Base-by-base conservation (phyloP, 2,797 vertebrate genomes). In the Labeo calbasu region DNA sequence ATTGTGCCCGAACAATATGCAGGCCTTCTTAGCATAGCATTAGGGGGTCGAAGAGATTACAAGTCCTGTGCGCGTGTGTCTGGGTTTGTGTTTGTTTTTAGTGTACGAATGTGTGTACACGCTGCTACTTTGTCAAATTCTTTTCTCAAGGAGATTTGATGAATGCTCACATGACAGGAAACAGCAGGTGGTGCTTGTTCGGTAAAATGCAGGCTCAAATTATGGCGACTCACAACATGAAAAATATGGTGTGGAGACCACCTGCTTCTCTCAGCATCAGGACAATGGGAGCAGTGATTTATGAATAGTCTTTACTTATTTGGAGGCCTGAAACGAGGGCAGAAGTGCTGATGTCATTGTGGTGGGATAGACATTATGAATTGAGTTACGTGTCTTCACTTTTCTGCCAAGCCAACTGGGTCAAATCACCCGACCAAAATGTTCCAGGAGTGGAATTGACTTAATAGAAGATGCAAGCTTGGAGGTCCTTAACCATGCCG, bases 121-220 rank as follows among this genome's bases (percentile, higher is more conserved):
- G 61, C 77, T 83, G 82, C 79, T 84, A 85, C 75, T 86, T 86
- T 88, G 75, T 89, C 82, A 70, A 86, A 84, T 79, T 87, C 82
- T 80, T 79, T 78, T 84, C 77, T 89, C 72, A 78, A 80, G 82
- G 40, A 59, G 84, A 82, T 68, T 80, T 80, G 84, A 77, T 75
- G 85, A 87, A 79, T 5, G 23, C 51, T 68, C 84, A 75, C 83
- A 77, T 84, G 87, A 84, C 87, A 87, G 82, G 79, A 79, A 83
- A 84, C 84, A 84, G 76, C 90, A 90, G 89, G 86, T 88, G 88
- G 86, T 88, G 77, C 78, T 69, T 88, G 82, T 82, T 86, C 51
- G 68, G 75, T 46, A 81, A 88, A 88, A 88, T 66, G 69, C 53
- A 69, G 84, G 36, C 61, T 85, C 59, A 66, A 86, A 82, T 88